Evolutionary conservation across 2,797 vertebrate species (phyloP).

Genomic region (Kryptolebias ocellatus): DNA sequence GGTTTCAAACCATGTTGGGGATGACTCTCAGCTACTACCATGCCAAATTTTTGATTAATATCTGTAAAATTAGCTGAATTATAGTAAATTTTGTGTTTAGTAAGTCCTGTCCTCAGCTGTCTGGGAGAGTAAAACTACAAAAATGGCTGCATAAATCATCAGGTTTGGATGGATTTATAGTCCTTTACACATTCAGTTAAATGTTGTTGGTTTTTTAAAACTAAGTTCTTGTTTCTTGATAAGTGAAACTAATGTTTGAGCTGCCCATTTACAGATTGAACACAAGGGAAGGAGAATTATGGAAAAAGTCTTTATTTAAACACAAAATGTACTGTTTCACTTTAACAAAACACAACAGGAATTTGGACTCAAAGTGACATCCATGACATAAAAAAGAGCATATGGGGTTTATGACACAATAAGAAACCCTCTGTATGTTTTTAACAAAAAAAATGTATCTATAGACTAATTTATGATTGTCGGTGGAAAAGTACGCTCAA

Average conservation of each 20-base stretch:
- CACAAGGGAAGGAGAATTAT: conserved; percentile 14
- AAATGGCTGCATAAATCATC: too few relatives aligned
- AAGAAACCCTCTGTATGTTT: conserved; percentile 36
- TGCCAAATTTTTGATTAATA: too few relatives aligned
- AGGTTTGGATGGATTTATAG: too few relatives aligned
- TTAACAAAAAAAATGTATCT: conserved; percentile 50
- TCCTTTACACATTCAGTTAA: not conserved
- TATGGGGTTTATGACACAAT: conserved; percentile 12
- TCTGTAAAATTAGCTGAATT: too few relatives aligned
- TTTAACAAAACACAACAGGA: conserved; percentile 62
- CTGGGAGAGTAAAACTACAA: too few relatives aligned
- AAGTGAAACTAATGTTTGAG: not conserved
- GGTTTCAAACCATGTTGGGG: too few relatives aligned
- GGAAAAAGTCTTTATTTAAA: conserved; percentile 67
- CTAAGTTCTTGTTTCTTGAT: too few relatives aligned
- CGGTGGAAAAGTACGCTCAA: conserved; percentile 59
- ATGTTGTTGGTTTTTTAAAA: too few relatives aligned
- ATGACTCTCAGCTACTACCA: too few relatives aligned
- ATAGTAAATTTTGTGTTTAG: too few relatives aligned
- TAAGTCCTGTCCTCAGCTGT: too few relatives aligned
- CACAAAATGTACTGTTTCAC: conserved; percentile 63
- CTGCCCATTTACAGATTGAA: not conserved
- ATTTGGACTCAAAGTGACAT: conserved; percentile 43
- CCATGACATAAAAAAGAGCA: conserved; percentile 48
- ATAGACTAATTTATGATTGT: conserved; percentile 73